Conservation (phyloP, 2,113 vertebrate genomes). For the Chauna torquata region DNA sequence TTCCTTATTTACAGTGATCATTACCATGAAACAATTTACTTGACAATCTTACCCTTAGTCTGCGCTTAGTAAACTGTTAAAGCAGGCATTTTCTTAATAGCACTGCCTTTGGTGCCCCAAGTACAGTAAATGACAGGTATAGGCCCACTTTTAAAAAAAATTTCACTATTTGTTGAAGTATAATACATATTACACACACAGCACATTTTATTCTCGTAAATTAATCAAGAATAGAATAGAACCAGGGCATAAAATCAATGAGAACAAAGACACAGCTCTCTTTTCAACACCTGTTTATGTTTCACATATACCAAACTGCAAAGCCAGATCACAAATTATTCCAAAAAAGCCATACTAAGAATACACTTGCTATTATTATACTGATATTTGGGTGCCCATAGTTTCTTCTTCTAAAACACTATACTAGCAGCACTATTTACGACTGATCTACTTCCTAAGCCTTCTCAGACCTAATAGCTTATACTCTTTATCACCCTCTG, state of each 20-base stretch:
- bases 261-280: not conserved
- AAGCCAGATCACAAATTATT: not conserved
- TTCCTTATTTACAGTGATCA: slow-evolving; percentile 16
- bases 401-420: not conserved
- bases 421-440: not conserved
- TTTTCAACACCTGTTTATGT: not conserved
- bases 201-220: slow-evolving; percentile 12
- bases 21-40: slow-evolving; percentile 6
- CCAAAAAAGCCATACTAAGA: not conserved
- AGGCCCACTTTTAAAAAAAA: not conserved
- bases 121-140: not conserved
- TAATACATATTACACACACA: not conserved
- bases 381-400: fast-evolving
- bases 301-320: not conserved
- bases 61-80: not conserved
- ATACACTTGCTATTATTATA: not conserved
- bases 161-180: not conserved
- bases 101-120: not conserved
- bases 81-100: not conserved
- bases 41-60: not conserved
- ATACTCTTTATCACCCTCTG: not conserved
- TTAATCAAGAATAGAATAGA: slow-evolving; percentile 28
- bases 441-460: not conserved
- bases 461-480: not conserved
- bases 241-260: not conserved